A percentile compares a stretch with the other conserved stretches of the same genome.
Conservation (phyloP, 2,888 invertebrate species). For the Himalopsyche kuldschensis region DNA sequence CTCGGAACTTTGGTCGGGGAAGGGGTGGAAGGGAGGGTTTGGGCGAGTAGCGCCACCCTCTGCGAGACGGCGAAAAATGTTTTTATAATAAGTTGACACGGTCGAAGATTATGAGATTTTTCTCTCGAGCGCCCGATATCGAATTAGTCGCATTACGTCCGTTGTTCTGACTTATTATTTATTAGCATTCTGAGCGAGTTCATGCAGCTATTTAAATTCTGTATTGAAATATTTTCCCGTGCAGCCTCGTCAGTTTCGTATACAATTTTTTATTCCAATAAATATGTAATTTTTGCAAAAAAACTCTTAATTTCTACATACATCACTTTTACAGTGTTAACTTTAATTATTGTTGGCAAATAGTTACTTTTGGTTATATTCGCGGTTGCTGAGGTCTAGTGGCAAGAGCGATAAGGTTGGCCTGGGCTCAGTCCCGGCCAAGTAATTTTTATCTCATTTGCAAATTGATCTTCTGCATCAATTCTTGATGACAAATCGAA, state of each 20-base stretch:
- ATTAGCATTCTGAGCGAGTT: not conserved
- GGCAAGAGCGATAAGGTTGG: no score
- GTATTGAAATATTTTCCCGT: not conserved
- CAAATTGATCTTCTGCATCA: no score
- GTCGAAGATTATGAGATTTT: constrained; percentile 60
- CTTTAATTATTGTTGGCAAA: no score
- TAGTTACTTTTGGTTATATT: no score
- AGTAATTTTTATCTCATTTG: no score
- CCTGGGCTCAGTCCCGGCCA: no score
- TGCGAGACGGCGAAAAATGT: constrained; percentile 53
- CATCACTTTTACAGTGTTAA: no score
- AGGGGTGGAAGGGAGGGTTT: constrained; percentile 40
- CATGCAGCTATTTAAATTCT: not conserved
- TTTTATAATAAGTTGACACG: constrained; percentile 62
- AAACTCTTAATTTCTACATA: no score
- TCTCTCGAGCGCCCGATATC: constrained; percentile 7
- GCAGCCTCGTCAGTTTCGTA: not conserved
- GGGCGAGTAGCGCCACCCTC: not conserved
- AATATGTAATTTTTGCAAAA: no score
- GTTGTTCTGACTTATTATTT: not conserved
- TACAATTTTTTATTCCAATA: not conserved
- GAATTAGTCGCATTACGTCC: not conserved
- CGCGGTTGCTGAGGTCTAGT: no score
- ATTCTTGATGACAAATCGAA: no score
- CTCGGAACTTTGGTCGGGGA: constrained; percentile 3